These are phyloP conservation scores for Psilopsiagon aymara DNA, from an alignment of 2,113 vertebrate genomes.

Conservation along the genomic window DNA sequence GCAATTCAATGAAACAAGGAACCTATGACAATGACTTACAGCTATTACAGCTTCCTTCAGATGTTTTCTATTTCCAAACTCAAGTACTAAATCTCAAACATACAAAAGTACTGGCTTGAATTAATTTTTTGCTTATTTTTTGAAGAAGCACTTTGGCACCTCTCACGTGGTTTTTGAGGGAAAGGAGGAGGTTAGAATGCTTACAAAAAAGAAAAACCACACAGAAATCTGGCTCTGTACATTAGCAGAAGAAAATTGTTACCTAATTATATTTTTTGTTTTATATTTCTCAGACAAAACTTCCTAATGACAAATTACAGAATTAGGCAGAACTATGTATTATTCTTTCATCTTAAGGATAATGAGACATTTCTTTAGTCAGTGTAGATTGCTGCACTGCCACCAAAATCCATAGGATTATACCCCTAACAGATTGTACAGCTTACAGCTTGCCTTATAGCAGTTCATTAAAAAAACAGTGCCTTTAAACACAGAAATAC, in stretches of 20 bases:
- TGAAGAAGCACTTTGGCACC: not conserved
- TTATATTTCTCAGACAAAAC: not conserved
- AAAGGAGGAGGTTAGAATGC: not conserved
- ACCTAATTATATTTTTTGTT: not conserved
- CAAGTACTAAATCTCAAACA: not conserved
- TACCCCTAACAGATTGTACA: not conserved
- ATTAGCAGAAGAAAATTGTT: not conserved
- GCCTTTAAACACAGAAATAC: not conserved
- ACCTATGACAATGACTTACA: not conserved
- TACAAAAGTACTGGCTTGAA: not conserved
- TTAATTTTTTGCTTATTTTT: not conserved
- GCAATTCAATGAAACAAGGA: not conserved
- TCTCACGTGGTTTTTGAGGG: not conserved
- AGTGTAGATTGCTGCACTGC: not conserved
- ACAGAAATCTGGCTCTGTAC: not conserved
- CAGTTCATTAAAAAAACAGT: not conserved
- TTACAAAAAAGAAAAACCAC: not conserved
- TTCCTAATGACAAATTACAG: not conserved
- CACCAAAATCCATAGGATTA: slow-evolving; percentile 9
- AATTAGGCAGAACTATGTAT: not conserved
- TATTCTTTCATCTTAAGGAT: not conserved
- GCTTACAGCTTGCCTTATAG: not conserved
- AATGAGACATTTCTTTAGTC: not conserved
- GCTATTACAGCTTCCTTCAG: not conserved
- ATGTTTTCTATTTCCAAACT: not conserved